Evolutionary conservation across 2,888 invertebrate species (phyloP).

Genomic region (Bembecia ichneumoniformis): DNA sequence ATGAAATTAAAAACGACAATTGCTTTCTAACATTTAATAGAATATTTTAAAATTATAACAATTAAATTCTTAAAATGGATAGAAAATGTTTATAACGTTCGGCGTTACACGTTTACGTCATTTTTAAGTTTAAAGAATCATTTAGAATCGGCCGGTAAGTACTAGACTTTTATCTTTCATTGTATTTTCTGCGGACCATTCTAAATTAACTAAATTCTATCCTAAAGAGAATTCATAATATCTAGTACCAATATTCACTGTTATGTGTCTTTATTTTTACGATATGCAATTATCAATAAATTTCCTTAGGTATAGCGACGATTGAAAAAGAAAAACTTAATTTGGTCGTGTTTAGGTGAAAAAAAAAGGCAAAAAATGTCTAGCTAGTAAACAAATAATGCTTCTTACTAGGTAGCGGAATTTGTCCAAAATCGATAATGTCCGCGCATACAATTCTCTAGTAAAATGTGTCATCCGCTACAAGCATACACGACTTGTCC

Average conservation of each 20-base stretch:
- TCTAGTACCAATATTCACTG: no score
- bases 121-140: background rate
- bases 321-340: constrained; percentile 2
- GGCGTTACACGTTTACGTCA: constrained; percentile 3
- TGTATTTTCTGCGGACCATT: background rate
- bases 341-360: no score
- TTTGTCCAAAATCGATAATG: constrained; percentile 57
- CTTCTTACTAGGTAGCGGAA: constrained; percentile 13
- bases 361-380: no score
- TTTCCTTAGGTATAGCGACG: constrained; percentile 7
- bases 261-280: background rate
- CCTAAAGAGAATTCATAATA: no score
- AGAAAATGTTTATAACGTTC: background rate
- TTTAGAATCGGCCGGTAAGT: background rate
- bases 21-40: background rate
- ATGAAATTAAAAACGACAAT: constrained; percentile 31
- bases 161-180: background rate
- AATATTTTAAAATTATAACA: background rate
- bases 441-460: constrained; percentile 41
- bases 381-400: no score
- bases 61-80: background rate
- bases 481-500: constrained; percentile 1
- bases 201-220: no score
- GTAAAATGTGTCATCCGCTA: constrained; percentile 16
- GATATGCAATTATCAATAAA: constrained; percentile 1